Conservation (phyloP, 37 sponge, comb jelly and placozoan species). For the Ianthella basta region DNA sequence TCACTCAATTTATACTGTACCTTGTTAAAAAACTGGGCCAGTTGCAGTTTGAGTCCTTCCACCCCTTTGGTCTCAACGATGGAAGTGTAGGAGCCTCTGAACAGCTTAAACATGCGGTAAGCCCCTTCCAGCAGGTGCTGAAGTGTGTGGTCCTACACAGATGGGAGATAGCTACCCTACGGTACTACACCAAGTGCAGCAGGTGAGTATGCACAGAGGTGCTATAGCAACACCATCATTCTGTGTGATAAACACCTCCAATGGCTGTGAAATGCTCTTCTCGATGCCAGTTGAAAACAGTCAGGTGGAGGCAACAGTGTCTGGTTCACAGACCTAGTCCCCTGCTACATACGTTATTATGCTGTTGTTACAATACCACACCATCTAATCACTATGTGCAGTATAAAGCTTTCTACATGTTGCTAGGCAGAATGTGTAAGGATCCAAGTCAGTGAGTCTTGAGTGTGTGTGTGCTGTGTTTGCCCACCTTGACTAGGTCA, state of each 20-base stretch:
- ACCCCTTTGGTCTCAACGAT: constrained; percentile 36
- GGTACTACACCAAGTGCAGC: not conserved
- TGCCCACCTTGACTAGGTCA: constrained; percentile 61
- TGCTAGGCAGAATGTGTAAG: not conserved
- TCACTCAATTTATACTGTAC: constrained; percentile 17
- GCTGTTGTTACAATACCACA: too few species aligned
- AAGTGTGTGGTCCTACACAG: constrained; percentile 61
- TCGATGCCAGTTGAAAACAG: too few species aligned
- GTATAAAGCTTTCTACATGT: too few species aligned
- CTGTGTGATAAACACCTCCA: too few species aligned
- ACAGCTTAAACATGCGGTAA: constrained; percentile 80
- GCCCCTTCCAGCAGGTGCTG: constrained; percentile 49
- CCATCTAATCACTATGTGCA: too few species aligned
- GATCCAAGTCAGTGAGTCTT: too few species aligned
- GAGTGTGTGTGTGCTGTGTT: not conserved
- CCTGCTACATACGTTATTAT: too few species aligned
- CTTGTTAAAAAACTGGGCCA: constrained; percentile 60
- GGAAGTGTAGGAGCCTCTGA: constrained; percentile 57
- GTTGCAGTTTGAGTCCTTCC: constrained; percentile 59
- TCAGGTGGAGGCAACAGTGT: too few species aligned
- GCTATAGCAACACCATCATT: not conserved
- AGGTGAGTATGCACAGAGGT: too few species aligned
- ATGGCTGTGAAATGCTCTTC: too few species aligned
- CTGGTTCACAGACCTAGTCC: too few species aligned
- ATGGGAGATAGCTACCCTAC: not conserved